These are phyloP conservation scores for Microplitis manilae DNA, from an alignment of 2,888 invertebrate species.

Conservation along the genomic window DNA sequence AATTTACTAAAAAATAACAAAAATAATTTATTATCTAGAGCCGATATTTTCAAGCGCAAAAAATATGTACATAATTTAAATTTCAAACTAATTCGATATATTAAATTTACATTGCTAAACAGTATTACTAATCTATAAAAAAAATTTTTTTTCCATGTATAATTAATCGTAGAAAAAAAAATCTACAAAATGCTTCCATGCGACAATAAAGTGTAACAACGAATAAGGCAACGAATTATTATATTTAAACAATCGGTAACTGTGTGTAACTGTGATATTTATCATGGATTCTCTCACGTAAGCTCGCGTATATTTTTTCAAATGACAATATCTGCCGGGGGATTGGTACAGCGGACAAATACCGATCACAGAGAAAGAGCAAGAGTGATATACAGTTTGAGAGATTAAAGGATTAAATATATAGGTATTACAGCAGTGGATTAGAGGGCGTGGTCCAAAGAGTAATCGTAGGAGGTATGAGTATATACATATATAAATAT, in stretches of 20 bases:
- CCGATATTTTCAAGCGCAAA: background rate
- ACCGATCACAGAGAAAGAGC: constrained; percentile 25
- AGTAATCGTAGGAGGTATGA: background rate
- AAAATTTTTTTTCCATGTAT: constrained; percentile 3
- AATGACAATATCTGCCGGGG: background rate
- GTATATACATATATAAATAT: background rate
- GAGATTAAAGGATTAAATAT: constrained; percentile 14
- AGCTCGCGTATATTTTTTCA: background rate
- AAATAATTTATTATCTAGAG: background rate
- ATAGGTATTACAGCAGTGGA: constrained; percentile 7
- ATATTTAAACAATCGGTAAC: background rate
- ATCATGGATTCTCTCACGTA: constrained; percentile 15
- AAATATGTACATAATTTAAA: constrained; percentile 1
- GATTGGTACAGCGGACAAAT: constrained; percentile 17
- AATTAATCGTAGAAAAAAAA: background rate
- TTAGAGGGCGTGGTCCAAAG: constrained; percentile 4
- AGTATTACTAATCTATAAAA: background rate
- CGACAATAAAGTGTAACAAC: constrained; percentile 21
- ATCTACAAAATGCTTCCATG: constrained; percentile 30
- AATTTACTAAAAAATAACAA: background rate
- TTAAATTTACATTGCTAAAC: background rate
- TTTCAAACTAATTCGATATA: background rate
- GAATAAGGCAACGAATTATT: background rate
- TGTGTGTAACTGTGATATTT: background rate
- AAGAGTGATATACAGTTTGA: constrained; percentile 15